These are phyloP conservation scores for Oligia strigilis DNA, from an alignment of 2,888 invertebrate genomes.

Conservation along the genomic window DNA sequence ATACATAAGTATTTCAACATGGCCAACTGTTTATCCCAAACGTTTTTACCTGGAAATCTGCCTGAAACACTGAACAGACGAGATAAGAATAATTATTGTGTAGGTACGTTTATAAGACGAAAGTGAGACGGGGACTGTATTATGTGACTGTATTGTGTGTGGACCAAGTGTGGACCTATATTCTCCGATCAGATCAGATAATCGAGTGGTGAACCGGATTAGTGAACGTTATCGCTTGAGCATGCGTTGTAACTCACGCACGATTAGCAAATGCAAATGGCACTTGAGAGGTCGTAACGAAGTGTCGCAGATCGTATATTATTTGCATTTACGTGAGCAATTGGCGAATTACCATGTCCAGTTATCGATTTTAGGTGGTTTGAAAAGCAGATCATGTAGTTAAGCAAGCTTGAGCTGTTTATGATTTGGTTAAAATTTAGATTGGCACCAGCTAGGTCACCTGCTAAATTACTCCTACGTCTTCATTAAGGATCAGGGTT, in stretches of 20 bases:
- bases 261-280: slow-evolving; percentile 55
- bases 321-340: slow-evolving; percentile 22
- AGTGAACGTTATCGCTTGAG: slow-evolving; percentile 49
- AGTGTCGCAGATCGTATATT: slow-evolving; percentile 38
- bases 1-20: slow-evolving; percentile 30
- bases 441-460: background rate
- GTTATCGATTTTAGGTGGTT: slow-evolving; percentile 15
- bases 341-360: slow-evolving; percentile 28
- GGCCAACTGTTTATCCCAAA: slow-evolving; percentile 57
- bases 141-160: too few relatives aligned
- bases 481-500: background rate
- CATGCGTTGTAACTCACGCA: slow-evolving; percentile 56
- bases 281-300: slow-evolving; percentile 29
- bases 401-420: background rate
- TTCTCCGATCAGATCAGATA: slow-evolving; percentile 67
- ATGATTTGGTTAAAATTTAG: slow-evolving; percentile 18
- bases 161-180: slow-evolving; percentile 47
- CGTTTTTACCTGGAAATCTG: slow-evolving; percentile 58
- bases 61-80: slow-evolving; percentile 51
- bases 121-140: slow-evolving; percentile 32
- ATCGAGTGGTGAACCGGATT: slow-evolving; percentile 52
- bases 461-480: slow-evolving; percentile 24
- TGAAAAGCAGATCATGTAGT: slow-evolving; percentile 17
- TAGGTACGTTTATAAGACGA: slow-evolving; percentile 40
- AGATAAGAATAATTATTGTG: slow-evolving; percentile 61